Conservation (phyloP, 2,113 vertebrate species). For the Heterotis niloticus region DNA sequence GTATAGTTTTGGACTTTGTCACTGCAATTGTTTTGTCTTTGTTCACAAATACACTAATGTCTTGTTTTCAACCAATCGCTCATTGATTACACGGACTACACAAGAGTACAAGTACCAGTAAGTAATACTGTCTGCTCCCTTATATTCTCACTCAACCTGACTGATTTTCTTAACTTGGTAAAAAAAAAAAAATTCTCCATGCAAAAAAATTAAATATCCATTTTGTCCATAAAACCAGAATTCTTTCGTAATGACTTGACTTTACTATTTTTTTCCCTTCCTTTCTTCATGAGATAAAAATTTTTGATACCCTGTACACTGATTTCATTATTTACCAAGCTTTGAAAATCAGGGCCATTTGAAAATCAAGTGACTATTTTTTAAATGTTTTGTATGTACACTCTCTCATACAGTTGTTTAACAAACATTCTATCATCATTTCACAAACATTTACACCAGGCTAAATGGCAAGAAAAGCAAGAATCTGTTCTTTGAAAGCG, state of each 20-base stretch:
- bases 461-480: not conserved
- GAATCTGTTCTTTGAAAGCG: not conserved
- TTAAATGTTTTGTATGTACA: not conserved
- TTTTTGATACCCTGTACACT: not conserved
- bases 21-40: conserved; percentile 62
- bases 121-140: conserved; percentile 62
- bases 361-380: conserved; percentile 1
- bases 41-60: conserved; percentile 72
- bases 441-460: not conserved
- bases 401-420: not conserved
- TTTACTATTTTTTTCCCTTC: not conserved
- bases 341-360: conserved; percentile 27
- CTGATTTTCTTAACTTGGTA: conserved; percentile 28
- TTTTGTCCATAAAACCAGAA: not conserved
- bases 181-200: not conserved
- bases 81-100: conserved; percentile 71
- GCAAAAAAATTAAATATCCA: not conserved
- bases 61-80: conserved; percentile 75
- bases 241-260: conserved; percentile 1
- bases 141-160: conserved; percentile 48
- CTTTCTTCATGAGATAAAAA: not conserved
- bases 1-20: conserved; percentile 58
- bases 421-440: not conserved
- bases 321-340: conserved; percentile 8
- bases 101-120: conserved; percentile 69